Conservation (phyloP, 2,113 vertebrate genomes). For the Typhlomys cinereus region DNA sequence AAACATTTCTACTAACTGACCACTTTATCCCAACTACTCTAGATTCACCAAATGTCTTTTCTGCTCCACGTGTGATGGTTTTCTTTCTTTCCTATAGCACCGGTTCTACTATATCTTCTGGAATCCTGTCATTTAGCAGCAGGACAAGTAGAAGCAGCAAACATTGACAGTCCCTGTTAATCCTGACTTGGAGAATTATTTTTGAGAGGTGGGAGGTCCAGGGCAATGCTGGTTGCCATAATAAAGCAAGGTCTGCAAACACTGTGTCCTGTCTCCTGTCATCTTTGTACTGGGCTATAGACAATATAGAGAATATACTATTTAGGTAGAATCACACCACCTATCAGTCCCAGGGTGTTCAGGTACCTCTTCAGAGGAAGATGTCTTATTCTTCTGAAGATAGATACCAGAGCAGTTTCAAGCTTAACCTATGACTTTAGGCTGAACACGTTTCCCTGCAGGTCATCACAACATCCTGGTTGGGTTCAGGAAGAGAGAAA, state of each 20-base stretch:
- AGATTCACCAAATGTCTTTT: background rate
- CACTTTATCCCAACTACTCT: background rate
- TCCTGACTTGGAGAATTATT: background rate
- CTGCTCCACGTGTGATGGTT: background rate
- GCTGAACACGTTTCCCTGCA: background rate
- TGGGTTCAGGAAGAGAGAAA: background rate
- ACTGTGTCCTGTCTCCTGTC: background rate
- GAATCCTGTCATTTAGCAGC: background rate
- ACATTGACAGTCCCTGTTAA: background rate
- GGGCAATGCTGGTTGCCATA: accelerated
- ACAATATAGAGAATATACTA: background rate
- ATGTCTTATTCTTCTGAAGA: background rate
- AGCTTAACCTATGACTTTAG: background rate
- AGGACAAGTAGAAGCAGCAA: background rate
- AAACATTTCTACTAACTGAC: background rate
- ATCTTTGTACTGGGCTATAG: background rate
- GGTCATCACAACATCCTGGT: background rate
- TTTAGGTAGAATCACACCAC: background rate
- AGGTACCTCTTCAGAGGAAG: background rate
- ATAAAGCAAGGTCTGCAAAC: background rate
- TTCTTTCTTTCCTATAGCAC: background rate
- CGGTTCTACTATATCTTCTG: background rate
- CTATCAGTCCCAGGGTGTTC: background rate
- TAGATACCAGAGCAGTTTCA: background rate
- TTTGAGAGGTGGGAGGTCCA: too few species aligned